Evolutionary conservation across 2,888 invertebrate species (phyloP).

Genomic region (Harmothoe impar): DNA sequence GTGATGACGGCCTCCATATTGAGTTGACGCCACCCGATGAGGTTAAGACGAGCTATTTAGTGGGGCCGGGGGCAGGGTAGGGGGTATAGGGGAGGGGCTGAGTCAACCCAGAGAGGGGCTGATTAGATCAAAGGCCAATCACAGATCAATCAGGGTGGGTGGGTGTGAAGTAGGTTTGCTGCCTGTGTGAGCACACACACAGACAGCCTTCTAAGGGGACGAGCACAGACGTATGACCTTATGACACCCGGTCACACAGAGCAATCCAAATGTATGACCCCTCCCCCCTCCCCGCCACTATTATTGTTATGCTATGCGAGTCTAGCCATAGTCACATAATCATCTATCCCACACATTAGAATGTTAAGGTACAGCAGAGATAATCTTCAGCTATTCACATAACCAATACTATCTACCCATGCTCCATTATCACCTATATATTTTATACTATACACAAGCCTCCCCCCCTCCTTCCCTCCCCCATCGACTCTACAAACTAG

Average conservation of each 20-base stretch:
- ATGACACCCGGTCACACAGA: no score
- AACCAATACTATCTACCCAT: no score
- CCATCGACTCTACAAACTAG: neutral
- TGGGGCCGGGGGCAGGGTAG: neutral
- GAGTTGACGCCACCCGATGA: conserved; percentile 42
- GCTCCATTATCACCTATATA: no score
- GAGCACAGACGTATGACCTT: neutral
- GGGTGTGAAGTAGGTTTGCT: conserved; percentile 38
- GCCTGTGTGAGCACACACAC: neutral
- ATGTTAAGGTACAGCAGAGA: no score
- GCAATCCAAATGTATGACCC: no score
- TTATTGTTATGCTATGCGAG: no score
- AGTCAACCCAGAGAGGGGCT: conserved; percentile 3
- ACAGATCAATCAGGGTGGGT: conserved; percentile 38
- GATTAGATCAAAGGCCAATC: conserved; percentile 57
- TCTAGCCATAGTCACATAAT: no score
- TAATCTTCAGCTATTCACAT: no score
- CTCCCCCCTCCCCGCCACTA: no score
- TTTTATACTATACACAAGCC: no score
- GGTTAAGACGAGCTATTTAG: conserved; percentile 58
- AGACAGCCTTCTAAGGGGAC: neutral
- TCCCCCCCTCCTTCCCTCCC: neutral
- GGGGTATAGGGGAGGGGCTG: no score
- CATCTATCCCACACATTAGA: no score
- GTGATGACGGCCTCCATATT: conserved; percentile 50